Evolutionary conservation across 1,140 invertebrate species (phyloP), one percentile per base, ranked within the genome.

Genomic region (Drosophila kepulauana): DNA sequence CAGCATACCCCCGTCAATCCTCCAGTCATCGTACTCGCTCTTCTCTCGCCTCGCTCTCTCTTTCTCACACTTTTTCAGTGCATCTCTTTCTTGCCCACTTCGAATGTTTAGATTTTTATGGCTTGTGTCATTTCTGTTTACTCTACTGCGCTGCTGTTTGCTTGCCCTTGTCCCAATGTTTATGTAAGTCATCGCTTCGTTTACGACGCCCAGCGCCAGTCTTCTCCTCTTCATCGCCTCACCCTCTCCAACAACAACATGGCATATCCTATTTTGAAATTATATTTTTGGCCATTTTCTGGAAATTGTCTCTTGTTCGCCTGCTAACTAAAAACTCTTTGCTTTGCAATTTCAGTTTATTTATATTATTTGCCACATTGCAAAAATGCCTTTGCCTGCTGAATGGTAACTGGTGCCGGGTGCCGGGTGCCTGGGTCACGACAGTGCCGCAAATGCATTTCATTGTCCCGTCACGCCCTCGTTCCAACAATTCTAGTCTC

Each of bases 71-170:
- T 59, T 13, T 54, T 51, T 80, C 16, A 45, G 6, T 59, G 16
- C 59, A n/a, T 49, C 43, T 48, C 67, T 38, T 30, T 61, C 33
- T 33, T 38, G 41, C 71, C 28, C 13, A 35, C 65, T 38, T 70
- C 72, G 61, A 77, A 72, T 85, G 81, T 78, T 59, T 75, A 72
- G 73, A 82, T 88, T 88, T 88, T 88, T 88, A 88, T 84, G 84
- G 87, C 76, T 88, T 88, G 85, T 88, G 84, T 88, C 84, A 88
- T 88, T 89, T 88, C 87, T 88, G 84, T 88, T 88, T 89, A 89
- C 85, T 78, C 62, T 71, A 54, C 59, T 71, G 62, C 59, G 66
- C 59, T 77, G 62, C 85, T 75, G 80, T 78, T 82, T 68, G 85
- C 69, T 51, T 63, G 57, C 54, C 64, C 63, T 82, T 74, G 79